Percentiles rank a stretch among this genome's conserved stretches.
Conservation (phyloP, 30 jellyfish, hydroid and myxozoan species). For the Hydractinia echinata region DNA sequence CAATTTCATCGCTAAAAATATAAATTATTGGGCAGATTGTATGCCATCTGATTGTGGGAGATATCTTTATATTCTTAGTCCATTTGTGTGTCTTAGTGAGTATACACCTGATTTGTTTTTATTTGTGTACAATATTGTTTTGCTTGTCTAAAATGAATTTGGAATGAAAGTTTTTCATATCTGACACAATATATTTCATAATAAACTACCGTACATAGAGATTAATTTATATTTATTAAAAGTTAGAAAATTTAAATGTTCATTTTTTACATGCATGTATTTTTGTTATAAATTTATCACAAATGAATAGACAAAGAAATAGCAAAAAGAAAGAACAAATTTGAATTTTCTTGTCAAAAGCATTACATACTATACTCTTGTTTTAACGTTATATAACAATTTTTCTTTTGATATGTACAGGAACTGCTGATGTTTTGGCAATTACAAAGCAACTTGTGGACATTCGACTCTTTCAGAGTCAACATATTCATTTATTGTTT, state of each 20-base stretch:
- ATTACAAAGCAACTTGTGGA: neutral
- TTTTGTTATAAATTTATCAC: too few relatives aligned
- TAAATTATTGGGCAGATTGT: neutral
- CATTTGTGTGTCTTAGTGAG: conserved; percentile 1
- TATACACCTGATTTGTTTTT: neutral
- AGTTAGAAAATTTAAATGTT: too few relatives aligned
- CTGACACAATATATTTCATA: too few relatives aligned
- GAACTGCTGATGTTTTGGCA: neutral
- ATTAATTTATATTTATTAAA: too few relatives aligned
- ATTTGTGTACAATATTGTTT: too few relatives aligned
- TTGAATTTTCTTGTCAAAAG: neutral
- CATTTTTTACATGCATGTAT: too few relatives aligned
- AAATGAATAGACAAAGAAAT: too few relatives aligned
- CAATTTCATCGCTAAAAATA: neutral
- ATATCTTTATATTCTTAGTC: neutral
- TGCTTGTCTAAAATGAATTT: too few relatives aligned
- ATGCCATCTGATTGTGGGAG: neutral
- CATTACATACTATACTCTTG: neutral
- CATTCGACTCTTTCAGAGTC: neutral
- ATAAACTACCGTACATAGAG: too few relatives aligned
- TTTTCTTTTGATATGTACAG: neutral
- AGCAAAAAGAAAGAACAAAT: too few relatives aligned
- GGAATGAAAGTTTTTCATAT: too few relatives aligned
- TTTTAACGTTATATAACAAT: neutral
- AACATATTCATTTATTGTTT: conserved; percentile 3